phyloP scores from a whole-genome alignment of 2,888 invertebrate species.

The Ceratothoa steindachneri region DNA sequence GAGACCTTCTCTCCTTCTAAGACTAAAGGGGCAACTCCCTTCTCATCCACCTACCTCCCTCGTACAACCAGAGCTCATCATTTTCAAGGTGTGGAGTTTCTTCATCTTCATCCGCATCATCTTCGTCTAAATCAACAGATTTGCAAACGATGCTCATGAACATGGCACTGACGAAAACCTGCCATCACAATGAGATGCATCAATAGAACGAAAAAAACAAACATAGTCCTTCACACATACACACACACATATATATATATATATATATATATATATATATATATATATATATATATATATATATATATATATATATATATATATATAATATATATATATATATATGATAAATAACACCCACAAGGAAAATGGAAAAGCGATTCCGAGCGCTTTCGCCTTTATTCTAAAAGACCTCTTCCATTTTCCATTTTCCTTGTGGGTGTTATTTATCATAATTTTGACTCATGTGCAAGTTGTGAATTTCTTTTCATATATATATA shows the following conservation, averaged over 20 bases:
- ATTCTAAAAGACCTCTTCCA: no score
- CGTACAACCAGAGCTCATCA: slow-evolving; percentile 49
- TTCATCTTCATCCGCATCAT: slow-evolving; percentile 50
- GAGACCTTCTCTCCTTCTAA: no score
- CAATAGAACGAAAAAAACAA: not conserved
- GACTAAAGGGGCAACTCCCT: no score
- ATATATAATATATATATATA: not conserved
- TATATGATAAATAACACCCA: not conserved
- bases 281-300: slow-evolving; percentile 15
- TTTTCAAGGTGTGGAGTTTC: slow-evolving; percentile 45
- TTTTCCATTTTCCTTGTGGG: no score
- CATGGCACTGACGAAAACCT: slow-evolving; percentile 50
- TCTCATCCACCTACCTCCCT: slow-evolving; percentile 17
- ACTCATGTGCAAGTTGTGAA: no score
- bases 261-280: slow-evolving; percentile 11
- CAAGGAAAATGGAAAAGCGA: no score
- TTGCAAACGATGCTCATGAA: slow-evolving; percentile 49
- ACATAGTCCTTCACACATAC: slow-evolving; percentile 18
- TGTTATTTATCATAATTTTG: no score
- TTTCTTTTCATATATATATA: no score
- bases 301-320: slow-evolving; percentile 19
- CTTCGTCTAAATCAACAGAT: slow-evolving; percentile 49
- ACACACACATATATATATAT: slow-evolving; percentile 8
- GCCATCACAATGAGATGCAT: not conserved
- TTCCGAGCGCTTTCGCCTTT: no score